These are phyloP conservation scores for Sciaenops ocellatus DNA, from an alignment of 2,797 vertebrate species.

Conservation along the genomic window DNA sequence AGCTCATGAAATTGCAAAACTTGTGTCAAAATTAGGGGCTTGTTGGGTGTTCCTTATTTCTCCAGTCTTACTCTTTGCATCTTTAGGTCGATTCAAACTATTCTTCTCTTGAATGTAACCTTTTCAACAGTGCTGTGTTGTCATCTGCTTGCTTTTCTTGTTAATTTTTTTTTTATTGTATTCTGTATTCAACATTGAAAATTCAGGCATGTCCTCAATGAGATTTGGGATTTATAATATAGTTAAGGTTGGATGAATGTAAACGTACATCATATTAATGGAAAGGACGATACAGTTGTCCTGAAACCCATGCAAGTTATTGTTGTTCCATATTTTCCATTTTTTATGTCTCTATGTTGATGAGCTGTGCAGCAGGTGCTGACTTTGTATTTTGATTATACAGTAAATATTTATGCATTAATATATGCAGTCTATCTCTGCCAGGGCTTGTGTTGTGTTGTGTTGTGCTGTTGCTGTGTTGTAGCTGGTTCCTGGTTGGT, in stretches of 20 bases:
- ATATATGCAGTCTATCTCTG: background rate
- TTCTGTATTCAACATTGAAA: no score
- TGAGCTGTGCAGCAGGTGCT: no score
- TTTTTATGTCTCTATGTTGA: background rate
- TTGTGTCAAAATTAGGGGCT: background rate
- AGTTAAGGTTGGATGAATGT: no score
- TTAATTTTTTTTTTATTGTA: no score
- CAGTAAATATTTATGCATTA: background rate
- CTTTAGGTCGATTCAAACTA: no score
- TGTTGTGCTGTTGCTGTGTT: background rate
- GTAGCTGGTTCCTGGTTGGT: no score
- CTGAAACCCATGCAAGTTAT: background rate
- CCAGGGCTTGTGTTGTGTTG: background rate
- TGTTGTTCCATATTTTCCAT: background rate
- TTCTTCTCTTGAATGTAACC: no score
- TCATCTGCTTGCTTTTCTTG: no score
- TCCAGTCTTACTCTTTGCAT: background rate
- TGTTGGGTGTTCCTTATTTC: background rate
- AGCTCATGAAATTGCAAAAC: background rate
- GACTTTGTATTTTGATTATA: background rate
- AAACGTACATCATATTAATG: no score
- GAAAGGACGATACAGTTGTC: background rate
- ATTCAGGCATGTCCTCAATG: no score
- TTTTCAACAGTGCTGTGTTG: no score
- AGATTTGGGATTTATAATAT: no score